These are phyloP conservation scores for Brachyhypopomus gauderio DNA, from an alignment of 2,113 vertebrate genomes.

Conservation along the genomic window DNA sequence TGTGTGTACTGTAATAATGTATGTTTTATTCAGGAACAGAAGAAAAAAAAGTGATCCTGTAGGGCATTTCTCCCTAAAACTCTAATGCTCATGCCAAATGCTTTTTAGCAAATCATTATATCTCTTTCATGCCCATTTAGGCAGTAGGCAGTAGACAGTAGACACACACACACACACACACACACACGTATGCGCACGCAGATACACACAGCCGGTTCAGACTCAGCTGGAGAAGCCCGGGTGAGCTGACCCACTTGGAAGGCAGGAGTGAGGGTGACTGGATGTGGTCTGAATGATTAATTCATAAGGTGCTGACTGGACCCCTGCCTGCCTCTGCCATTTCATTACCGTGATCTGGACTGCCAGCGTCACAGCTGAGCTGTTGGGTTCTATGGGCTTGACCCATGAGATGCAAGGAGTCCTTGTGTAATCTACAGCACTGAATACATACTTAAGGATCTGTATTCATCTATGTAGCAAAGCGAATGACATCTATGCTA, in stretches of 20 bases:
- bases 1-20: not conserved
- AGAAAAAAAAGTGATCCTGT: too few species aligned
- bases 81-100: not conserved
- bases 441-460: not conserved
- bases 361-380: not conserved
- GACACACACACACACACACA: constrained; percentile 3
- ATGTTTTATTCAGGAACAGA: too few species aligned
- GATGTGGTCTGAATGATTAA: constrained; percentile 61
- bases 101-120: not conserved
- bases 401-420: not conserved
- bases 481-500: not conserved
- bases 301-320: constrained; percentile 61
- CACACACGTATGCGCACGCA: constrained; percentile 1
- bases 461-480: not conserved
- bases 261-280: constrained; percentile 8
- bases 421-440: not conserved
- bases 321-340: constrained; percentile 36
- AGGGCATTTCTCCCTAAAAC: too few species aligned
- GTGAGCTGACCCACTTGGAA: constrained; percentile 60
- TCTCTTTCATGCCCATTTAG: too few species aligned
- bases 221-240: constrained; percentile 19
- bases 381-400: not conserved
- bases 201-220: not conserved
- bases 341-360: constrained; percentile 57
- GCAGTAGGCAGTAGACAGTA: too few species aligned